Conservation (phyloP, 2,797 vertebrate species). For the Miichthys miiuy region DNA sequence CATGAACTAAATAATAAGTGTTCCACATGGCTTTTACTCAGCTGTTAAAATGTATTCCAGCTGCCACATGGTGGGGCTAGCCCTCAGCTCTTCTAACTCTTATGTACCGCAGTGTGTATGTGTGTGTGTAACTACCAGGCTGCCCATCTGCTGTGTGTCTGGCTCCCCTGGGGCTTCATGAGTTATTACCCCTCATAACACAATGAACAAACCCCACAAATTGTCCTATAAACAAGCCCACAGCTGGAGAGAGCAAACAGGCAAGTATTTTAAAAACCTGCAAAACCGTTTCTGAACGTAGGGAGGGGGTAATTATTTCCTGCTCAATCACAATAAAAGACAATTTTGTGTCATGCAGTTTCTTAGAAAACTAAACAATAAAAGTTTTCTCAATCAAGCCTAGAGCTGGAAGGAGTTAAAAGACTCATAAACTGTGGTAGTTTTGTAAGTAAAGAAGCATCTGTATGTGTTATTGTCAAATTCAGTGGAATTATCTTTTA, state of each 20-base stretch:
- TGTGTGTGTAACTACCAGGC: constrained; percentile 34
- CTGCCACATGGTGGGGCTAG: constrained; percentile 79
- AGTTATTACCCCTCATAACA: constrained; percentile 70
- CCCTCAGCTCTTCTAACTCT: constrained; percentile 62
- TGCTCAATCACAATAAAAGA: constrained; percentile 35
- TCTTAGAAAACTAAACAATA: constrained; percentile 23
- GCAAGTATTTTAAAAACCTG: constrained; percentile 22
- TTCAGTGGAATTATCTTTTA: not conserved
- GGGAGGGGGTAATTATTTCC: not conserved
- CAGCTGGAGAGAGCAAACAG: constrained; percentile 55
- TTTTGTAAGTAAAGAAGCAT: not conserved
- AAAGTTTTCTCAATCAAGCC: constrained; percentile 21
- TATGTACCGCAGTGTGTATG: not conserved
- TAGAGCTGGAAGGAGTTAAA: constrained; percentile 26
- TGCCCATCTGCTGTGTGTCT: constrained; percentile 68
- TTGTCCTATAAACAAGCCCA: constrained; percentile 50
- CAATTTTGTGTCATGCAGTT: not conserved
- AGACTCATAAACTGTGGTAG: constrained; percentile 25
- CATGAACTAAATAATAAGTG: constrained; percentile 22
- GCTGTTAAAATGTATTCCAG: constrained; percentile 62
- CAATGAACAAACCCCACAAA: constrained; percentile 30
- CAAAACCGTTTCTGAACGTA: constrained; percentile 13
- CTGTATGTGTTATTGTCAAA: constrained; percentile 3
- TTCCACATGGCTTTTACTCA: constrained; percentile 48
- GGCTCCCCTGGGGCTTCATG: constrained; percentile 74